A percentile compares a stretch with the other conserved stretches of the same genome.
These are phyloP conservation scores for Balaenoptera acutorostrata DNA, from an alignment of 2,113 vertebrate genomes.

Conservation along the genomic window DNA sequence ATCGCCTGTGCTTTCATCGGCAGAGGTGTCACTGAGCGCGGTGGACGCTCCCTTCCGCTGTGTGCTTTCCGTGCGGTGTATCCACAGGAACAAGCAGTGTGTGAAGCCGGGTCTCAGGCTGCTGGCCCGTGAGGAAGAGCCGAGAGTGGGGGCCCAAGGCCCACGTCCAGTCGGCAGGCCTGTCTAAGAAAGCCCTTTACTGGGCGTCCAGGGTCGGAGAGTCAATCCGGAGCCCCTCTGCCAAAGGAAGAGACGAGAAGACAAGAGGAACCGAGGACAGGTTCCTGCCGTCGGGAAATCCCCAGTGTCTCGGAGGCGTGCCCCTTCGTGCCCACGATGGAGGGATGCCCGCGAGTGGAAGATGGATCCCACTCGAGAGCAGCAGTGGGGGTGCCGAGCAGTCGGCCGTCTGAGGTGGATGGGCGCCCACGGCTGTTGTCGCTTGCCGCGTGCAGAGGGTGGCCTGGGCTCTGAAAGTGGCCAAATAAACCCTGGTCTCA, in stretches of 20 bases:
- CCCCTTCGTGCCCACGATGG: neutral
- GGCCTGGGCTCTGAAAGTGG: neutral
- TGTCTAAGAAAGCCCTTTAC: neutral
- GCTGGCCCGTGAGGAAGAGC: neutral
- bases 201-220: neutral
- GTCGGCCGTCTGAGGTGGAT: rapidly evolving
- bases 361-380: neutral
- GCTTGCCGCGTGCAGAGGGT: rapidly evolving
- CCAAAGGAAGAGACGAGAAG: neutral
- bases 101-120: neutral
- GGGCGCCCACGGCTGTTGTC: rapidly evolving
- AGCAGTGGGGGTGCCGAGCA: neutral
- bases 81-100: neutral
- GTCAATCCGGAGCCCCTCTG: neutral
- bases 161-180: neutral
- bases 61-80: no score
- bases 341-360: neutral
- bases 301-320: neutral
- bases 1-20: neutral
- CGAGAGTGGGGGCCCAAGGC: neutral
- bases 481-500: rapidly evolving
- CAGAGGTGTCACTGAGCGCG: neutral
- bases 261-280: neutral
- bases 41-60: no score
- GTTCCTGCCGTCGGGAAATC: neutral